Evolutionary conservation across 1,140 invertebrate species (phyloP).

Genomic region (Neuroterus valhalla): DNA sequence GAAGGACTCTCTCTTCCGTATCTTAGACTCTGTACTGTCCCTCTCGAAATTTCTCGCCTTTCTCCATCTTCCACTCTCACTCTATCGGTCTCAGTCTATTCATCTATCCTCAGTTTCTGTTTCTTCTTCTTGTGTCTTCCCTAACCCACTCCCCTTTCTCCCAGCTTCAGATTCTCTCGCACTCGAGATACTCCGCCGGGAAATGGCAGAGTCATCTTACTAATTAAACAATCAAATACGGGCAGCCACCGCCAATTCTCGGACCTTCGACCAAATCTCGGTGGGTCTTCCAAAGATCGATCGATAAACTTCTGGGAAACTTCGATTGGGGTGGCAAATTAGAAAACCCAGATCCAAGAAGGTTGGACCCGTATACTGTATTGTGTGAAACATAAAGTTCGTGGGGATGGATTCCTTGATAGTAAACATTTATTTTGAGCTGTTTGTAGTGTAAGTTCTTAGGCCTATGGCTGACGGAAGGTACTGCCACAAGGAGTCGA

Average conservation of each 20-base stretch:
- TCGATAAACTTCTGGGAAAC: conserved; percentile 69
- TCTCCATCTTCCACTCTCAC: conserved; percentile 27
- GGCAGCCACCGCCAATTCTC: conserved; percentile 57
- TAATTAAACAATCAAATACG: conserved; percentile 77
- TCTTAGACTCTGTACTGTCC: conserved; percentile 37
- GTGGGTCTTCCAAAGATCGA: conserved; percentile 65
- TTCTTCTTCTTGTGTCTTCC: conserved; percentile 34
- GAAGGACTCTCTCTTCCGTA: conserved; percentile 38
- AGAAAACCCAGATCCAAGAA: conserved; percentile 52
- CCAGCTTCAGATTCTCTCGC: conserved; percentile 56
- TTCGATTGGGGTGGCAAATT: conserved; percentile 63
- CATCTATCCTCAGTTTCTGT: conserved; percentile 13
- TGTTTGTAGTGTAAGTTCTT: no score
- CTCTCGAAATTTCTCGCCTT: conserved; percentile 33
- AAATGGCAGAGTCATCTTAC: conserved; percentile 72
- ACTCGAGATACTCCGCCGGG: conserved; percentile 59
- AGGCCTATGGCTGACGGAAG: no score
- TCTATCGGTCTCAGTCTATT: conserved; percentile 30
- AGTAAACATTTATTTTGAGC: no score
- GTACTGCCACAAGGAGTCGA: no score
- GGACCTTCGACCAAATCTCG: conserved; percentile 61
- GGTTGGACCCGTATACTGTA: conserved; percentile 49
- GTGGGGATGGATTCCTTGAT: no score
- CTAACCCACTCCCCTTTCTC: conserved; percentile 43
- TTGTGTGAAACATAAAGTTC: not conserved